Conservation (phyloP, 2,888 invertebrate genomes). For the Criorhina ranunculi region DNA sequence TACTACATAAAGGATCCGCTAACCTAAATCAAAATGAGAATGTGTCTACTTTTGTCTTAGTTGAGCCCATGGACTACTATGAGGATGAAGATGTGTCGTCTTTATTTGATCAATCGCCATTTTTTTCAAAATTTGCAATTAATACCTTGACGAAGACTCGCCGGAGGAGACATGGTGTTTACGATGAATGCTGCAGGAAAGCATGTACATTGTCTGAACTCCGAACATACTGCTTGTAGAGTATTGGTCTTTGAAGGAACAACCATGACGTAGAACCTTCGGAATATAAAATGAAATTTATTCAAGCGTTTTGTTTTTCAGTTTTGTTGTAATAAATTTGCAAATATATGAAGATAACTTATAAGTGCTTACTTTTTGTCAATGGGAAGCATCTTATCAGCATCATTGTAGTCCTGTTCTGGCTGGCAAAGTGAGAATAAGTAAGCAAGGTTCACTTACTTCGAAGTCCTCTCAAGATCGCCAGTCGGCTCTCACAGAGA, state of each 20-base stretch:
- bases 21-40: neutral
- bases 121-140: constrained; percentile 8
- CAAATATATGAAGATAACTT: too few relatives aligned
- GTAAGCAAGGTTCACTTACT: too few relatives aligned
- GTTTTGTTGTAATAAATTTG: too few relatives aligned
- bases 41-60: neutral
- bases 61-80: constrained; percentile 31
- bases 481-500: too few relatives aligned
- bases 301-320: too few relatives aligned
- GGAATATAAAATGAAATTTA: too few relatives aligned
- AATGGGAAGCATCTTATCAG: too few relatives aligned
- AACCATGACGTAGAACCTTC: neutral
- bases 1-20: neutral
- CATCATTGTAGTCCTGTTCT: too few relatives aligned
- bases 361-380: too few relatives aligned
- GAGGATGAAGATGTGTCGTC: constrained; percentile 10
- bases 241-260: neutral
- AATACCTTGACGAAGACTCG: constrained; percentile 60
- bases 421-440: too few relatives aligned
- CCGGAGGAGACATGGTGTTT: constrained; percentile 55
- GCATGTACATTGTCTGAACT: constrained; percentile 51
- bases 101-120: constrained; percentile 8
- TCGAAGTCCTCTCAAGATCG: too few relatives aligned
- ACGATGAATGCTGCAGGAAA: constrained; percentile 66
- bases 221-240: constrained; percentile 35